Base-by-base conservation (phyloP, 2,113 vertebrate species). In the Sinosuthora webbiana region DNA sequence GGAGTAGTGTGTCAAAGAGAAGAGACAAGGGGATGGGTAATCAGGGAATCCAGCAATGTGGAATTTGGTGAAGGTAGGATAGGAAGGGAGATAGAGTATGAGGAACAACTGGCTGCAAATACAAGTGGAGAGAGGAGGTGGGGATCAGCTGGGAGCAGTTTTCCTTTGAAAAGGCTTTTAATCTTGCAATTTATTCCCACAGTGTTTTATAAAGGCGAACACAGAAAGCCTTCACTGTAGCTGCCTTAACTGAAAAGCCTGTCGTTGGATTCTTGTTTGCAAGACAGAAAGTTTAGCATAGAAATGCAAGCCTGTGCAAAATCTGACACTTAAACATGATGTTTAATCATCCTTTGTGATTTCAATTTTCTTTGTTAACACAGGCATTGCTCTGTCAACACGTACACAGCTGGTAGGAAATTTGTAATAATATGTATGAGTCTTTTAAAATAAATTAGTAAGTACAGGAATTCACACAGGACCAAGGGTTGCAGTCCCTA, bases 201-300 rank as follows among this genome's bases (percentile, higher is more conserved):
- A 50, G 30, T 13, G 82, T 95, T 92, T 86, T 69, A 92, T 64
- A 88, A 88, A 88, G 64, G 47, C 4, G 3, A 92, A 35, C 71
- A 85, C 71, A 83, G 88, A 97, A 93, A 94, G 75, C 83, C 71
- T 80, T 95, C 75, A 30, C 68, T 82, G 57, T 45, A 91, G 45
- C 79, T 80, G n/a, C 67, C 71, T 77, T 80, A 79, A 87, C 79
- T 92, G 71, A 88, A 83, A 76, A 88, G 62, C 35, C 59, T 85
- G 65, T 87, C 52, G 57, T 83, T 87, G 37, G 56, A 76, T 67
- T 74, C 91, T 79, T 87, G 35, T 71, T 95, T 93, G 82, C 75
- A 88, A 68, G 78, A 93, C 63, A 82, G 73, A 73, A 92, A 79
- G 49, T 79, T 94, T 94, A 89, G 82, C 67, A 47, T 7, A 87